A percentile compares a stretch with the other conserved stretches of the same genome.
These are phyloP conservation scores for Uria aalge DNA, from an alignment of 2,113 vertebrate genomes.

Conservation along the genomic window DNA sequence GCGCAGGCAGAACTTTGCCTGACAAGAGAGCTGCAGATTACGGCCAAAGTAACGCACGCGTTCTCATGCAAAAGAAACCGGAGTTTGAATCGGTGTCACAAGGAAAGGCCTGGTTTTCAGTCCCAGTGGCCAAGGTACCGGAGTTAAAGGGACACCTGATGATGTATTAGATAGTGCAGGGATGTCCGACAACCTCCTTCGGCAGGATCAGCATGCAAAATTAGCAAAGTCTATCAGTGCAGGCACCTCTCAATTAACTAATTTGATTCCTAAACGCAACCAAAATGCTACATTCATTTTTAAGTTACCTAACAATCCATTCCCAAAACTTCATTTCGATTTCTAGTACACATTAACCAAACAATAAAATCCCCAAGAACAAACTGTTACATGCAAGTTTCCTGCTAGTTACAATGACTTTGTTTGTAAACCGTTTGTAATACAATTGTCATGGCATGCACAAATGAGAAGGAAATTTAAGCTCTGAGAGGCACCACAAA, in stretches of 20 bases:
- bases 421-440: not conserved
- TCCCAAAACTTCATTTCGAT: not conserved
- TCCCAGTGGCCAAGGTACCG: not conserved
- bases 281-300: not conserved
- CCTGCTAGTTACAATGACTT: not conserved
- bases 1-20: not conserved
- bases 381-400: not conserved
- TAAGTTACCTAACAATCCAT: not conserved
- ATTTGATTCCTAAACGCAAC: not conserved
- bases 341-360: not conserved
- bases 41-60: fast-evolving
- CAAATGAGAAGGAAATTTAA: not conserved
- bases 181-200: not conserved
- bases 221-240: not conserved
- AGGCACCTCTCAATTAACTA: not conserved
- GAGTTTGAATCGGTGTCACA: not conserved
- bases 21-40: not conserved
- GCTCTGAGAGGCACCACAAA: not conserved
- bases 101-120: not conserved
- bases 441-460: fast-evolving
- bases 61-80: not conserved
- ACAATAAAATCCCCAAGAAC: not conserved
- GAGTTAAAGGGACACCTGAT: not conserved
- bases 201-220: not conserved
- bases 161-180: not conserved